Conservation (phyloP, 2,888 invertebrate species). For the Acanthosepion esculentum region DNA sequence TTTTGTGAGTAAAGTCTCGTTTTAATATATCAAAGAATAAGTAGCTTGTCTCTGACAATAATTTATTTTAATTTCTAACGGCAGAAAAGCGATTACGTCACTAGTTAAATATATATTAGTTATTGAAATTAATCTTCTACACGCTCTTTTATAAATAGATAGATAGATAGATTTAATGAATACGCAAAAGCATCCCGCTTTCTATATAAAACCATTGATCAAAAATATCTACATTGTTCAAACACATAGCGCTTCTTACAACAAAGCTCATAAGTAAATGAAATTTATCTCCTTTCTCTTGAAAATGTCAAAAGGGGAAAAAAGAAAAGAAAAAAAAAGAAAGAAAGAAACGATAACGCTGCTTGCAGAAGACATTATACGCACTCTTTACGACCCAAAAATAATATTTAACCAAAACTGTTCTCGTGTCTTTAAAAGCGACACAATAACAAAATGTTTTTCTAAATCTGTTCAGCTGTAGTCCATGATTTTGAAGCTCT, state of each 20-base stretch:
- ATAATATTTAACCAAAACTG: neutral
- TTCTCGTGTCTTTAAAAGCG: neutral
- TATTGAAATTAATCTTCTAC: too few species aligned
- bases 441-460: neutral
- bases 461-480: neutral
- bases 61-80: too few species aligned
- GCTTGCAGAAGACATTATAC: neutral
- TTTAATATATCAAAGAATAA: too few species aligned
- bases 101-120: too few species aligned
- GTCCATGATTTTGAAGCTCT: neutral
- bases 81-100: too few species aligned
- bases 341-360: neutral
- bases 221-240: neutral
- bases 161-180: neutral
- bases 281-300: neutral
- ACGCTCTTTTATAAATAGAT: neutral
- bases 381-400: neutral
- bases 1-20: too few species aligned
- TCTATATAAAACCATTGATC: neutral
- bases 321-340: neutral
- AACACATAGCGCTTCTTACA: neutral
- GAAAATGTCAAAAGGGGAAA: neutral
- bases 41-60: too few species aligned
- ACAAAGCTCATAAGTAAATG: neutral
- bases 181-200: neutral